Percentiles rank a stretch among this genome's conserved stretches.
phyloP scores from a whole-genome alignment of 2,888 invertebrate genomes.

The Leucoptera coffeella region DNA sequence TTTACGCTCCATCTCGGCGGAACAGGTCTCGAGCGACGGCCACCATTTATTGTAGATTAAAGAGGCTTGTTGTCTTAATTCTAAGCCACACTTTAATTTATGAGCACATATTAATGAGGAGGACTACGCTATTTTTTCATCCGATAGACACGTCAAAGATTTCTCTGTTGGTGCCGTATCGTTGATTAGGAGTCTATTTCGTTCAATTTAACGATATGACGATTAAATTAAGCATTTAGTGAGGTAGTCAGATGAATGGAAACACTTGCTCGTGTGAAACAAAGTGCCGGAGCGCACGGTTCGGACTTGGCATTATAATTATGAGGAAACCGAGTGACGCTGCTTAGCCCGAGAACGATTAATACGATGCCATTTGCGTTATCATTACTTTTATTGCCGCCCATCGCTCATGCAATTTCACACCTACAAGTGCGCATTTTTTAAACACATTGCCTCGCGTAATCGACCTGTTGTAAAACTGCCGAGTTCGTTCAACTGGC shows the following conservation, averaged over 20 bases:
- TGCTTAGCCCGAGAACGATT: too few relatives aligned
- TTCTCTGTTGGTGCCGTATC: slow-evolving; percentile 27
- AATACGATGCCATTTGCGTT: too few relatives aligned
- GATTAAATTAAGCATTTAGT: slow-evolving; percentile 50
- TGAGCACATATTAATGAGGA: slow-evolving; percentile 41
- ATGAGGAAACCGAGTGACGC: too few relatives aligned
- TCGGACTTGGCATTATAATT: too few relatives aligned
- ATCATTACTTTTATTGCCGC: too few relatives aligned
- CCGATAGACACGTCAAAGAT: slow-evolving; percentile 34
- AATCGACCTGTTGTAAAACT: too few relatives aligned
- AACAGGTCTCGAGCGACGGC: slow-evolving; percentile 46
- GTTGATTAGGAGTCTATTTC: slow-evolving; percentile 37
- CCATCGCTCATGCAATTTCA: too few relatives aligned
- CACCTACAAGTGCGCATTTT: too few relatives aligned
- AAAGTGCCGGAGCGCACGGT: too few relatives aligned
- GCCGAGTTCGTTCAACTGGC: too few relatives aligned
- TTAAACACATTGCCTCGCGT: too few relatives aligned
- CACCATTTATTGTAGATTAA: slow-evolving; percentile 55
- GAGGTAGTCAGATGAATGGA: slow-evolving; percentile 48
- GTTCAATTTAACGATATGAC: slow-evolving; percentile 51
- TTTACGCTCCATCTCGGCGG: slow-evolving; percentile 38
- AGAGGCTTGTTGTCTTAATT: slow-evolving; percentile 56
- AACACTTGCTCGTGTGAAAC: too few relatives aligned
- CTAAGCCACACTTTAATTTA: slow-evolving; percentile 51
- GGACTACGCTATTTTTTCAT: slow-evolving; percentile 35